A percentile compares a stretch with the other conserved stretches of the same genome.
Conservation (phyloP, 2,888 invertebrate genomes). For the Aleiodes leptofemur region DNA sequence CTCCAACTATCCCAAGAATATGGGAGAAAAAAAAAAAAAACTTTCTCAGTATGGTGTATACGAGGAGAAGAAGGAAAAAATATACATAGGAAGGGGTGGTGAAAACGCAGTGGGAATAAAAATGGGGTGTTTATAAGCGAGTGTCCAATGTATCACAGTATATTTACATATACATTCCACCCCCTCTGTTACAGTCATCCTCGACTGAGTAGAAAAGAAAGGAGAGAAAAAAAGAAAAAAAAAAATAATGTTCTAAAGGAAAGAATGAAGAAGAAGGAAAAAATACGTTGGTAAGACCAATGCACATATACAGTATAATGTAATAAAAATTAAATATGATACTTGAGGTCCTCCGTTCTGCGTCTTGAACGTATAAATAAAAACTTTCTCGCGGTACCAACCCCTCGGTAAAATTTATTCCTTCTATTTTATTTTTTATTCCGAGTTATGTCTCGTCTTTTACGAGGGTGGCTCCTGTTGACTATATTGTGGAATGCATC, state of each 20-base stretch:
- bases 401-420: constrained; percentile 23
- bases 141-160: constrained; percentile 75
- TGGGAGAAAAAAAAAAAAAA: constrained; percentile 25
- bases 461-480: constrained; percentile 47
- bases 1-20: constrained; percentile 27
- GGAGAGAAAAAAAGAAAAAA: too few species aligned
- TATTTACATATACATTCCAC: constrained; percentile 73
- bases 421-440: constrained; percentile 29
- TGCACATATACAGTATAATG: constrained; percentile 62
- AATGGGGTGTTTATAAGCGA: constrained; percentile 76
- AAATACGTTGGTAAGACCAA: constrained; percentile 49
- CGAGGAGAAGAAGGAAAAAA: constrained; percentile 3
- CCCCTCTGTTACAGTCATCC: constrained; percentile 43
- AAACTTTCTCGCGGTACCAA: constrained; percentile 40
- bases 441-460: constrained; percentile 27
- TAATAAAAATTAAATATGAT: constrained; percentile 75
- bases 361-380: constrained; percentile 44
- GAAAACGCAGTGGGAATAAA: constrained; percentile 74
- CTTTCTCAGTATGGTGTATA: constrained; percentile 20
- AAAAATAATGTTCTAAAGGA: too few species aligned
- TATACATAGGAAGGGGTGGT: constrained; percentile 60
- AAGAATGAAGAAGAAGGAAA: constrained; percentile 12
- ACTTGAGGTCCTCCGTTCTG: constrained; percentile 58
- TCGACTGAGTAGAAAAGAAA: constrained; percentile 22
- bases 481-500: constrained; percentile 38